A percentile compares a stretch with the other conserved stretches of the same genome.
These are phyloP conservation scores for Pseudoips prasinana DNA, from an alignment of 2,888 invertebrate species.

Conservation along the genomic window DNA sequence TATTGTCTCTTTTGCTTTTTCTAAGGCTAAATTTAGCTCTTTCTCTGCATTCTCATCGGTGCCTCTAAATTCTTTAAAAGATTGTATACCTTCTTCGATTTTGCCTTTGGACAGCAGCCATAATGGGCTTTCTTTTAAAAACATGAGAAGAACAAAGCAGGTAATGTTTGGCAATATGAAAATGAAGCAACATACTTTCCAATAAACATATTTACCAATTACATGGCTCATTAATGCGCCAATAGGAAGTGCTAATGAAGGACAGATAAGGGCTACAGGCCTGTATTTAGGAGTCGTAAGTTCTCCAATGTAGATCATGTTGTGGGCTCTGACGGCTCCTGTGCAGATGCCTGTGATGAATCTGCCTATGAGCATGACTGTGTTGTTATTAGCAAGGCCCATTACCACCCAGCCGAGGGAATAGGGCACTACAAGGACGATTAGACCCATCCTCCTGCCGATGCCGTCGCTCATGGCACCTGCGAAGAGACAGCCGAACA, in stretches of 20 bases:
- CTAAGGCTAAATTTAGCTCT: conserved; percentile 43
- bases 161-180: conserved; percentile 40
- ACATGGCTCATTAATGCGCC: conserved; percentile 45
- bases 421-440: conserved; percentile 40
- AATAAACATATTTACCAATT: conserved; percentile 40
- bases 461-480: conserved; percentile 47
- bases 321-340: conserved; percentile 43
- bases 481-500: conserved; percentile 44
- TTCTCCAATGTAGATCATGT: conserved; percentile 52
- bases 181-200: conserved; percentile 42
- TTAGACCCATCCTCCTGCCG: conserved; percentile 46
- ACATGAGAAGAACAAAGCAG: conserved; percentile 32
- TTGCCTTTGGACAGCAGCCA: conserved; percentile 53
- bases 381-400: conserved; percentile 36
- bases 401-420: conserved; percentile 46
- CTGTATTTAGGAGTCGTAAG: conserved; percentile 50
- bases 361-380: conserved; percentile 42
- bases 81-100: conserved; percentile 38
- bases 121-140: conserved; percentile 53
- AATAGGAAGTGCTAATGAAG: conserved; percentile 34
- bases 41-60: conserved; percentile 35
- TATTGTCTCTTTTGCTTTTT: conserved; percentile 32
- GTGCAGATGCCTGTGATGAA: conserved; percentile 44
- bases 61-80: conserved; percentile 48
- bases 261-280: conserved; percentile 37